A percentile compares a stretch with the other conserved stretches of the same genome.
phyloP scores from a whole-genome alignment of 2,113 vertebrate species.

The Sinocyclocheilus anophthalmus region DNA sequence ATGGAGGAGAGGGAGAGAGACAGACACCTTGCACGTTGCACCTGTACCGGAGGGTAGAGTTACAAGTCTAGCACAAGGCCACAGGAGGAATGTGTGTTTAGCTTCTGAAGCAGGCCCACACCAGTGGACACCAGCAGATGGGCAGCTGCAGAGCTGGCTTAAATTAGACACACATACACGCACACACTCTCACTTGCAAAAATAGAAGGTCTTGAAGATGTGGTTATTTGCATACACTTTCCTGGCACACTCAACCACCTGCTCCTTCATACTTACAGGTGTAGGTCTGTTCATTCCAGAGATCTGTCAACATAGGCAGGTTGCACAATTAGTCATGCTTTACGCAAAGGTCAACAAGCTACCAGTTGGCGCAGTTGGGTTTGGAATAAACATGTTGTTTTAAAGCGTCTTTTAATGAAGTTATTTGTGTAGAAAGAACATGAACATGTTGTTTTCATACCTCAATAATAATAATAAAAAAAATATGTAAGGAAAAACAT shows the following conservation, averaged over 20 bases:
- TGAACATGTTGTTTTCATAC: not conserved
- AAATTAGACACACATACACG: constrained; percentile 57
- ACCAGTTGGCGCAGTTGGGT: constrained; percentile 10
- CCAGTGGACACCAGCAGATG: constrained; percentile 60
- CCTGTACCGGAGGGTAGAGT: constrained; percentile 71
- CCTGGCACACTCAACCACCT: constrained; percentile 31
- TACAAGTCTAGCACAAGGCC: constrained; percentile 52
- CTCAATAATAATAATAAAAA: not conserved
- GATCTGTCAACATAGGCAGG: constrained; percentile 34
- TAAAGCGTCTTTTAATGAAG: constrained; percentile 14
- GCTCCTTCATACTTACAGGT: constrained; percentile 44
- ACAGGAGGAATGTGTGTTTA: constrained; percentile 55
- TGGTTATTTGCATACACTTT: constrained; percentile 51
- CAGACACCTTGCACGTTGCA: constrained; percentile 76
- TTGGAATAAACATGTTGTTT: constrained; percentile 30
- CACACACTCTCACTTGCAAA: constrained; percentile 38
- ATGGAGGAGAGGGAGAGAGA: constrained; percentile 45
- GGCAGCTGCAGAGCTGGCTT: constrained; percentile 50
- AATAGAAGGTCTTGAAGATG: constrained; percentile 48
- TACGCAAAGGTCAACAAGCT: constrained; percentile 25
- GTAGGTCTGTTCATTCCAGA: constrained; percentile 29
- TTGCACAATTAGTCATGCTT: constrained; percentile 32
- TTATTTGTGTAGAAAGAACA: not conserved
- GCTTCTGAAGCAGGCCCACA: constrained; percentile 53
- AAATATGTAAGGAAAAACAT: not conserved